Conservation (phyloP, 2,797 vertebrate genomes). For the Denticeps clupeoides region DNA sequence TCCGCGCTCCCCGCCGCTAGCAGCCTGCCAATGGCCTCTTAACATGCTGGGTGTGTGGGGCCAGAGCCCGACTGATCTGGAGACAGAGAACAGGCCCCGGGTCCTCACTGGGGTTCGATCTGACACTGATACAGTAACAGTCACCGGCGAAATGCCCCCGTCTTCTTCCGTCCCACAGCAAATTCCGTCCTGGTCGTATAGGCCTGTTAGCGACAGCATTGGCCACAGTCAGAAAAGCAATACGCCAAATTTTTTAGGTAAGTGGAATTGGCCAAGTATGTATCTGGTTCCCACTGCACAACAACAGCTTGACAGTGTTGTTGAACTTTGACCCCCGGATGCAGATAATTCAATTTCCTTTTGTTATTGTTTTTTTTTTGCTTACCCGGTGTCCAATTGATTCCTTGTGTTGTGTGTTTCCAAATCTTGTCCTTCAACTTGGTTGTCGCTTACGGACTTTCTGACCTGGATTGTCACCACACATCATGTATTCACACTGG, state of each 20-base stretch:
- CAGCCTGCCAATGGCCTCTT: no score
- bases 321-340: slow-evolving; percentile 12
- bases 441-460: slow-evolving; percentile 11
- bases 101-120: neutral
- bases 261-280: neutral
- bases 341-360: slow-evolving; percentile 24
- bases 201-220: neutral
- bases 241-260: slow-evolving; percentile 1
- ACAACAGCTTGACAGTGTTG: slow-evolving; percentile 1
- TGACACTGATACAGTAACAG: no score
- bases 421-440: slow-evolving; percentile 18
- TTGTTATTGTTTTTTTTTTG: slow-evolving; percentile 27
- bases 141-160: no score
- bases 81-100: neutral
- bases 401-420: slow-evolving; percentile 15
- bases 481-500: no score
- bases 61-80: neutral
- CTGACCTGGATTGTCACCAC: no score
- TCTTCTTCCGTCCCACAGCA: neutral
- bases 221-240: neutral
- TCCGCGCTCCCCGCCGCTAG: slow-evolving; percentile 10
- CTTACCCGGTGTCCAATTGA: slow-evolving; percentile 24
- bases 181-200: neutral
- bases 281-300: neutral
- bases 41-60: no score